phyloP scores from a whole-genome alignment of 2,888 invertebrate species.

The Pseudococcus jackbeardsleyi region DNA sequence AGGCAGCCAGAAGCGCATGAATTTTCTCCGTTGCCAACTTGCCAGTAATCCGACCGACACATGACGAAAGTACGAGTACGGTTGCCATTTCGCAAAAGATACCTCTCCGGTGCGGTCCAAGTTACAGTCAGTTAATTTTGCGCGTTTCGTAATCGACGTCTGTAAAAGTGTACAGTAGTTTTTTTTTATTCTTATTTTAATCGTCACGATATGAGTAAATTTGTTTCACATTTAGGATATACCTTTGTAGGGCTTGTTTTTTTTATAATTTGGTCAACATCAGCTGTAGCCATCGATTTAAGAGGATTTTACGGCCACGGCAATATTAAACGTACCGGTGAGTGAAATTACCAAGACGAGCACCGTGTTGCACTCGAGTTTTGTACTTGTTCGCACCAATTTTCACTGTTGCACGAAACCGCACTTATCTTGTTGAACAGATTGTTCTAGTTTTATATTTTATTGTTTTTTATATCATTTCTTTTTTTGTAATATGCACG shows the following conservation, averaged over 20 bases:
- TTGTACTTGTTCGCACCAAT: constrained; percentile 30
- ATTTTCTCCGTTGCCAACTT: constrained; percentile 62
- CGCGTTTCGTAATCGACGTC: constrained; percentile 44
- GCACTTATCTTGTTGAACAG: constrained; percentile 11
- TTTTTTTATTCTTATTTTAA: constrained; percentile 41
- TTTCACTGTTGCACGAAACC: constrained; percentile 48
- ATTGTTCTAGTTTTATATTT: background rate
- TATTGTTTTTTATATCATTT: background rate
- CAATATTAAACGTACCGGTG: constrained; percentile 64
- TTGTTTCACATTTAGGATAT: background rate
- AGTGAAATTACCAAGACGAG: constrained; percentile 45
- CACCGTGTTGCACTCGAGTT: constrained; percentile 32
- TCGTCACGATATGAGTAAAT: constrained; percentile 35
- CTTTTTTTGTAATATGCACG: background rate
- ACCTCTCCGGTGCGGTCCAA: constrained; percentile 45
- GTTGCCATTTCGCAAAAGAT: constrained; percentile 56
- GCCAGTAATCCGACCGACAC: constrained; percentile 53
- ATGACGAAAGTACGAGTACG: constrained; percentile 58
- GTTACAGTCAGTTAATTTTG: constrained; percentile 29
- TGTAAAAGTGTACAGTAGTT: constrained; percentile 44
- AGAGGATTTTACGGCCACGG: constrained; percentile 59
- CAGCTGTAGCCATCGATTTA: constrained; percentile 56
- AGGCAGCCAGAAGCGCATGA: constrained; percentile 64
- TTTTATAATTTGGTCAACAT: constrained; percentile 50
- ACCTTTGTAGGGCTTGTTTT: constrained; percentile 39